Conservation (phyloP, 2,113 vertebrate genomes). For the Cheilinus undulatus region DNA sequence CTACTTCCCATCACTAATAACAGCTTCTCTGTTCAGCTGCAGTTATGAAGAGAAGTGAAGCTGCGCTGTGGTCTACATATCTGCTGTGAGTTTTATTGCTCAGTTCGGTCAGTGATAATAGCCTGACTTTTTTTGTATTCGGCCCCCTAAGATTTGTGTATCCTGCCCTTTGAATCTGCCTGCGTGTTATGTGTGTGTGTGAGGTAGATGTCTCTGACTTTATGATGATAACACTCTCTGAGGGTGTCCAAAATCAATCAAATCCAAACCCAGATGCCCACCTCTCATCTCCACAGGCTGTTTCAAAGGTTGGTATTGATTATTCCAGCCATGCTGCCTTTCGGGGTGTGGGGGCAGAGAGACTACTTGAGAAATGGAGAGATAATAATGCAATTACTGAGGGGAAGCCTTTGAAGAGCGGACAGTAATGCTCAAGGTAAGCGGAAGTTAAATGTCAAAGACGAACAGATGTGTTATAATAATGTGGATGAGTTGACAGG, state of each 20-base stretch:
- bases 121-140: slow-evolving; percentile 47
- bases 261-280: slow-evolving; percentile 71
- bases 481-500: slow-evolving; percentile 29
- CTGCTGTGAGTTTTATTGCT: slow-evolving; percentile 45
- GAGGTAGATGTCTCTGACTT: slow-evolving; percentile 55
- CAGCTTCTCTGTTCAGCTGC: slow-evolving; percentile 36
- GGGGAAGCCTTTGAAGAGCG: slow-evolving; percentile 63
- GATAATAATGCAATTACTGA: slow-evolving; percentile 75
- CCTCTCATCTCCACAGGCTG: slow-evolving; percentile 66
- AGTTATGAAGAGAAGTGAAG: slow-evolving; percentile 36
- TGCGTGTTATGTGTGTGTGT: slow-evolving; percentile 20
- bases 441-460: slow-evolving; percentile 56
- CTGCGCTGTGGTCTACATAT: slow-evolving; percentile 38
- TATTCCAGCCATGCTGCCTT: slow-evolving; percentile 69
- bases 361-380: slow-evolving; percentile 72
- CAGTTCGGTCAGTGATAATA: slow-evolving; percentile 47
- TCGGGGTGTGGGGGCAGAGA: slow-evolving; percentile 44
- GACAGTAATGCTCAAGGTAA: slow-evolving; percentile 54
- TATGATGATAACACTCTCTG: slow-evolving; percentile 71
- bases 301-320: slow-evolving; percentile 79
- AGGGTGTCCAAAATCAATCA: slow-evolving; percentile 74
- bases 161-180: slow-evolving; percentile 47
- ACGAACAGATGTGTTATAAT: slow-evolving; percentile 36
- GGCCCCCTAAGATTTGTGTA: slow-evolving; percentile 35
- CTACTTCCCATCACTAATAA: neutral